Evolutionary conservation across 2,797 vertebrate species (phyloP), one percentile per base, ranked within the genome.

Genomic region (Rhinophrynus dorsalis): DNA sequence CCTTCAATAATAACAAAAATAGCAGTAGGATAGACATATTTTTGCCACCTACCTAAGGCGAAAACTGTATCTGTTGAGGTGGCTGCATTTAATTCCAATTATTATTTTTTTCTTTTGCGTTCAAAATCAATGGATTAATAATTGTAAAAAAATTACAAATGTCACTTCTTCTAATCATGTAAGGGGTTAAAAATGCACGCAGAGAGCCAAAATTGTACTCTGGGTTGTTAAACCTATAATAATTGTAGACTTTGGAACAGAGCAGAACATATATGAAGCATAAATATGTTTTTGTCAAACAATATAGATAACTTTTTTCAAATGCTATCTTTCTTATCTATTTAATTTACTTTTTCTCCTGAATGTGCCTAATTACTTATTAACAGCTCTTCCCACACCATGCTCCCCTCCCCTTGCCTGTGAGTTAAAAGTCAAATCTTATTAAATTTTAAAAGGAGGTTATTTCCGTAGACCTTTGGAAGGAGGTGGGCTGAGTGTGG

Each of bases 401-500:
- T 59, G 1, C 26, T 29, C 37, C 30, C 45, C 21, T 10, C 27
- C 15, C 27, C 26, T 26, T 8, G 52, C 59, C 59, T 71, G 59
- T 2, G 42, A 71, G 68, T 71, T 70, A 71, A 70, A 70, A 71
- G 68, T 71, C 68, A 71, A 71, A 71, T 71, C 68, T 71, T 71
- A 71, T 71, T 71, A 71, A 71, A 71, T 71, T 71, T 71, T 71
- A 71, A 71, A 71, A 58, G 60, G 60, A 71, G 68, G 68, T 64
- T 71, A 71, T 71, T 71, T 71, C 68, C 60, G 40, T 26, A 64
- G 68, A 71, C 68, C 68, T 71, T 71, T 71, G 68, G 68, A 64
- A 71, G 68, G 68, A 71, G 68, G 68, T 64, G 68, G 59, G 50
- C 21, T 62, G 30, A 57, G 68, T 37, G 42, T 6, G 60, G 60